These are phyloP conservation scores for Lasioglossum baleicum DNA, from an alignment of 1,140 invertebrate species.

Conservation along the genomic window DNA sequence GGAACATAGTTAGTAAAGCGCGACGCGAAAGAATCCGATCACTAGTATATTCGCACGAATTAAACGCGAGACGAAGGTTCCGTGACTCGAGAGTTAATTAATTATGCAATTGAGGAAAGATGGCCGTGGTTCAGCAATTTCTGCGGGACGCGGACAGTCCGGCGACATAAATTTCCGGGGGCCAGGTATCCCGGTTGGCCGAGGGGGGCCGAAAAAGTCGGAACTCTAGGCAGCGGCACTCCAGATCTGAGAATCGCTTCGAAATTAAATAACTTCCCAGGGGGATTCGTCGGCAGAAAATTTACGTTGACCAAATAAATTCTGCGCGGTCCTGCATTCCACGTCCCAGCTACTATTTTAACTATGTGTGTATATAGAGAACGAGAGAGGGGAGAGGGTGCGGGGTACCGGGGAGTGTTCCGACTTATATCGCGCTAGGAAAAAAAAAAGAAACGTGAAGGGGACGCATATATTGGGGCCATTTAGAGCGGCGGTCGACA, in stretches of 20 bases:
- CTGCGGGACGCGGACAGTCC: background rate
- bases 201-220: constrained; percentile 39
- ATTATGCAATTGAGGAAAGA: constrained; percentile 21
- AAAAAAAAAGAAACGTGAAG: background rate
- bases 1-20: no score
- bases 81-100: background rate
- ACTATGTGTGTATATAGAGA: constrained; percentile 57
- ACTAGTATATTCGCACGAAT: no score
- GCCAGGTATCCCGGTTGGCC: constrained; percentile 1
- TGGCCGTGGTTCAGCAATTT: constrained; percentile 15
- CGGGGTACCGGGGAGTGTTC: constrained; percentile 6
- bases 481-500: constrained; percentile 46
- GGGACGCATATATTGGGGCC: constrained; percentile 35
- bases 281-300: constrained; percentile 58
- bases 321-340: constrained; percentile 58
- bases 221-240: constrained; percentile 10
- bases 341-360: constrained; percentile 57
- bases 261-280: constrained; percentile 63
- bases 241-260: constrained; percentile 59
- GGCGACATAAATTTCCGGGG: constrained; percentile 44
- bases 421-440: constrained; percentile 36
- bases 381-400: no score
- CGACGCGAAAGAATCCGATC: no score
- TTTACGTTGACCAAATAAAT: constrained; percentile 63
- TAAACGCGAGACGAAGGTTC: no score